A percentile compares a stretch with the other conserved stretches of the same genome.
These are phyloP conservation scores for fruit fly (Drosophila melanogaster) DNA, from an alignment of 1,140 invertebrate species.

Conservation along the genomic window Release_6_plus_ISO1_MT NT_033777.3:10822001-10822500, in stretches of 20 bases:
- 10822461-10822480: neutral
- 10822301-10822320: conserved; percentile 26
- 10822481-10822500: neutral
- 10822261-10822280: conserved; percentile 7
- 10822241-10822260: conserved; percentile 34
- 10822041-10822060: conserved; percentile 18
- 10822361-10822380: conserved; percentile 39
- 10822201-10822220: conserved; percentile 23
- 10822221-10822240: conserved; percentile 34
- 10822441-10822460: neutral
- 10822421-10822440: conserved; percentile 2
- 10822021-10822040: conserved; percentile 34
- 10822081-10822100: conserved; percentile 8
- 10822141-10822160: conserved; percentile 6
- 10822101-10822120: conserved; percentile 13
- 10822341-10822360: conserved; percentile 52
- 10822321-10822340: conserved; percentile 57
- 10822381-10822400: conserved; percentile 15
- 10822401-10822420: neutral
- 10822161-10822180: conserved; percentile 2
- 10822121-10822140: conserved; percentile 22
- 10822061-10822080: conserved; percentile 42
- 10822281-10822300: conserved; percentile 18
- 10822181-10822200: conserved; percentile 28
- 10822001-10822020: neutral